Percentiles rank a stretch among this genome's conserved stretches.
These are phyloP conservation scores for Carassius carassius DNA, from an alignment of 2,113 vertebrate species.

Conservation along the genomic window DNA sequence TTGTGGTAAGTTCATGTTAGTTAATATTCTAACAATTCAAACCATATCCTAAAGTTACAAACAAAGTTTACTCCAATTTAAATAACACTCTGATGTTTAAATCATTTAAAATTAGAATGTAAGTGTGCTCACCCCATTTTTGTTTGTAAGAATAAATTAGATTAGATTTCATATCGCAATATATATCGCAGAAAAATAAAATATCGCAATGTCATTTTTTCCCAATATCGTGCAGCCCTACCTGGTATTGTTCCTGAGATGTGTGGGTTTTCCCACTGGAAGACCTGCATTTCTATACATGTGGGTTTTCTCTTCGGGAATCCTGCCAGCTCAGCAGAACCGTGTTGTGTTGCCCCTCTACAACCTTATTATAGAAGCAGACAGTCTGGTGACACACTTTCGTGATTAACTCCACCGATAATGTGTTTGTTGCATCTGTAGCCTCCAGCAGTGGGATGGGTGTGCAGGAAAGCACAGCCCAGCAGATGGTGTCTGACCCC, in stretches of 20 bases:
- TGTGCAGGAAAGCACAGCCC: conserved; percentile 92
- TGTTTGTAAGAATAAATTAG: too few species aligned
- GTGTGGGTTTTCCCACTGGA: neutral
- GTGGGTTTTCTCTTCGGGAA: neutral
- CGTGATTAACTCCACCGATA: neutral
- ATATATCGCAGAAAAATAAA: too few species aligned
- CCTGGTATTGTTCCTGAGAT: neutral
- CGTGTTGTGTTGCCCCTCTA: neutral
- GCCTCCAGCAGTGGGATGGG: conserved; percentile 82
- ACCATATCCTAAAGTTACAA: too few species aligned
- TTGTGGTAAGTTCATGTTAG: too few species aligned
- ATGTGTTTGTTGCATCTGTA: conserved; percentile 63
- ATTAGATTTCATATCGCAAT: too few species aligned
- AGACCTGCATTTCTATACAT: neutral
- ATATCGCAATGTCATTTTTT: too few species aligned
- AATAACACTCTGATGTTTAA: too few species aligned
- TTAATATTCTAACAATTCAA: too few species aligned
- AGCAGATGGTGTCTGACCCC: conserved; percentile 93
- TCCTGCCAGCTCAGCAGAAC: neutral
- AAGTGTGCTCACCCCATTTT: too few species aligned
- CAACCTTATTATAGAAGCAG: conserved; percentile 4
- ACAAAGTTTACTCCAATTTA: too few species aligned
- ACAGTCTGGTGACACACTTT: neutral
- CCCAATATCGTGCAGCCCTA: too few species aligned
- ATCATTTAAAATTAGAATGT: too few species aligned